phyloP scores from a whole-genome alignment of 2,797 vertebrate genomes.

The Columba guinea region DNA sequence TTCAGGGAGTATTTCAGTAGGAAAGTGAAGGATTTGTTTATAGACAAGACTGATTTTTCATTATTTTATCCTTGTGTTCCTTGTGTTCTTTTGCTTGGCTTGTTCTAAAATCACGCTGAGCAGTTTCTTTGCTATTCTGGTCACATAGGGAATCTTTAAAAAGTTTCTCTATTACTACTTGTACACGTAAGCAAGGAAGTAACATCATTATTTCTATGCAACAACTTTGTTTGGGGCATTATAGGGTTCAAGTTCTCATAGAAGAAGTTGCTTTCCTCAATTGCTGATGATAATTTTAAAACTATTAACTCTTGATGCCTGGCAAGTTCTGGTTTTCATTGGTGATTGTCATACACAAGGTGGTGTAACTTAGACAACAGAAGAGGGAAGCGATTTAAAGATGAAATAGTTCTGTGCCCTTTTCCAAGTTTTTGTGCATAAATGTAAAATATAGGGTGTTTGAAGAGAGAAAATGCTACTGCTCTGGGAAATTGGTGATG shows the following conservation, averaged over 20 bases:
- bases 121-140: neutral
- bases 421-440: neutral
- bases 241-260: neutral
- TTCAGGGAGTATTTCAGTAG: neutral
- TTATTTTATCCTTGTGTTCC: neutral
- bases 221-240: neutral
- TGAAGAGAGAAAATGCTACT: neutral
- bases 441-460: neutral
- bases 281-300: neutral
- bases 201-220: neutral
- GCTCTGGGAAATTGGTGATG: neutral
- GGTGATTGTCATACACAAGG: neutral
- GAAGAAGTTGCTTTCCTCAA: neutral
- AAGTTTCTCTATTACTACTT: neutral
- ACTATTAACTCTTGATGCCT: neutral
- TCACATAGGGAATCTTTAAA: neutral
- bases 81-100: neutral
- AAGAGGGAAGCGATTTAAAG: neutral
- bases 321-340: neutral
- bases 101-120: neutral
- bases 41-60: neutral
- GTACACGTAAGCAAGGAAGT: neutral
- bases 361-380: neutral
- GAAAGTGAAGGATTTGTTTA: neutral
- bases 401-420: neutral